A percentile compares a stretch with the other conserved stretches of the same genome.
Conservation (phyloP, 2,113 vertebrate genomes). For the Oreocharis arfaki region DNA sequence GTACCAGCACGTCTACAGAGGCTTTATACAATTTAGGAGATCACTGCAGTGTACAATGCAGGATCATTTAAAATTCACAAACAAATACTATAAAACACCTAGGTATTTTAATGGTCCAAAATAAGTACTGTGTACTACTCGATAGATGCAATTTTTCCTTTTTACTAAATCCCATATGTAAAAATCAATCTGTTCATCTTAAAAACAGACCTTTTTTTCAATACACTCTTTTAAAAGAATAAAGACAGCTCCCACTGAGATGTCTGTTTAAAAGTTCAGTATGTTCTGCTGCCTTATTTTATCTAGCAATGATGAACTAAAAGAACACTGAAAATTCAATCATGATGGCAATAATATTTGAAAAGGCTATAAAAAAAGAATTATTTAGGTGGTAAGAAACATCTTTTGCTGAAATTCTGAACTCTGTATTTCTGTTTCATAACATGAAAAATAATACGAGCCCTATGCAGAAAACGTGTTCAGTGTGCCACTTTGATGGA, state of each 20-base stretch:
- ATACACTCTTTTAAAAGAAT: slow-evolving; percentile 42
- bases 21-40: slow-evolving; percentile 16
- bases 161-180: slow-evolving; percentile 31
- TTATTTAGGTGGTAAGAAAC: slow-evolving; percentile 26
- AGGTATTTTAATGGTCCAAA: slow-evolving; percentile 40
- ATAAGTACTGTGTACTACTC: background rate
- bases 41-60: background rate
- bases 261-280: slow-evolving; percentile 55
- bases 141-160: slow-evolving; percentile 1
- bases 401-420: slow-evolving; percentile 34
- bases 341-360: slow-evolving; percentile 33
- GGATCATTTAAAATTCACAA: slow-evolving; percentile 38
- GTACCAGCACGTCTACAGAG: slow-evolving; percentile 1
- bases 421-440: slow-evolving; percentile 45
- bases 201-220: slow-evolving; percentile 33
- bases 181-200: slow-evolving; percentile 56
- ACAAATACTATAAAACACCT: slow-evolving; percentile 25
- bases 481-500: slow-evolving; percentile 42
- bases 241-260: slow-evolving; percentile 45
- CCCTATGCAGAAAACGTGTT: slow-evolving; percentile 41
- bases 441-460: slow-evolving; percentile 44
- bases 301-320: slow-evolving; percentile 42
- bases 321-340: slow-evolving; percentile 63
- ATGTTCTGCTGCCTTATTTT: slow-evolving; percentile 50
- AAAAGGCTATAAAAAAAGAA: slow-evolving; percentile 48